Evolutionary conservation across 2,888 invertebrate species (phyloP).

Genomic region (Acronicta alni): DNA sequence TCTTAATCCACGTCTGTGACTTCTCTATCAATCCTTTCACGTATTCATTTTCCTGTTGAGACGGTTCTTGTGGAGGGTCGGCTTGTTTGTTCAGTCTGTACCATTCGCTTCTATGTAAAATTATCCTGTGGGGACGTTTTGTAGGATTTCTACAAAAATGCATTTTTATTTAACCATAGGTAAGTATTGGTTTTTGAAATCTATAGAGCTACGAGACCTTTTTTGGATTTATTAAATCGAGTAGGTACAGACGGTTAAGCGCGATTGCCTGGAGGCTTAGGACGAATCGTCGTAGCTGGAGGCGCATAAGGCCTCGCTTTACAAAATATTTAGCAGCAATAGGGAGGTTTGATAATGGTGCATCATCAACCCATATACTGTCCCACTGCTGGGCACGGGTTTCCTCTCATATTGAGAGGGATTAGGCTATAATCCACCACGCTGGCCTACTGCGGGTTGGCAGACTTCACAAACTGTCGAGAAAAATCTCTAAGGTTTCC

Average conservation of each 20-base stretch:
- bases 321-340: no score
- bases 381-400: no score
- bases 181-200: conserved; percentile 30
- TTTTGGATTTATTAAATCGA: neutral
- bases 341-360: no score
- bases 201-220: conserved; percentile 27
- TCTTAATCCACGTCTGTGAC: conserved; percentile 70
- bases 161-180: conserved; percentile 32
- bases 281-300: no score
- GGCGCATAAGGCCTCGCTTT: no score
- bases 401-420: no score
- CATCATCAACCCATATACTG: no score
- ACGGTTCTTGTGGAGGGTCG: conserved; percentile 28
- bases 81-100: conserved; percentile 63
- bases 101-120: conserved; percentile 71
- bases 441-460: no score
- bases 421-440: no score
- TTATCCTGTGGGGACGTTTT: conserved; percentile 44
- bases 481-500: no score
- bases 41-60: conserved; percentile 54
- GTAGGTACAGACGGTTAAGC: neutral
- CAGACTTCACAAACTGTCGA: no score
- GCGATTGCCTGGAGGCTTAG: no score
- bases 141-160: conserved; percentile 25
- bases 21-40: conserved; percentile 64